Evolutionary conservation across 2,113 vertebrate genomes (phyloP).

Genomic region (Micronycteris hirsuta): DNA sequence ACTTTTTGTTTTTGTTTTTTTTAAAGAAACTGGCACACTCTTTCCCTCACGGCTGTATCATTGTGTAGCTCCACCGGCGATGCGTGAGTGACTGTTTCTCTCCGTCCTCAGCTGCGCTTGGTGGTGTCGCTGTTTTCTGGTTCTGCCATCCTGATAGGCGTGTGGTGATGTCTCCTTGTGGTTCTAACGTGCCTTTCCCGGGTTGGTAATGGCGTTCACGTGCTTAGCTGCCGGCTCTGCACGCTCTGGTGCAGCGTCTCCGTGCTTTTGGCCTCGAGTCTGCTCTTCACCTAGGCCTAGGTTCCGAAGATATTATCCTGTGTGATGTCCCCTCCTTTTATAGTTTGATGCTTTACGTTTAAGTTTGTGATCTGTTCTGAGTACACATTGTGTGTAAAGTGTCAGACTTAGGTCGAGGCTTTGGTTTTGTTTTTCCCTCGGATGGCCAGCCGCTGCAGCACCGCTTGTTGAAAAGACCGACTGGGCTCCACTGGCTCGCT

Average conservation of each 20-base stretch:
- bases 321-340: not conserved
- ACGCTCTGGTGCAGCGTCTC: not conserved
- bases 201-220: not conserved
- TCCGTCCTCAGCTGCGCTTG: too few species aligned
- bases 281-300: not conserved
- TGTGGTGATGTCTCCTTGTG: not conserved
- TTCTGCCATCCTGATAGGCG: not conserved
- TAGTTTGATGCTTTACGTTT: not conserved
- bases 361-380: not conserved
- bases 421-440: not conserved
- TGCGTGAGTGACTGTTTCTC: too few species aligned
- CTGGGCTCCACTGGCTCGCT: not conserved
- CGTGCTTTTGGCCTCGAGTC: not conserved
- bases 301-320: not conserved
- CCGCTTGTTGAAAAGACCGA: not conserved
- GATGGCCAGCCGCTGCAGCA: not conserved
- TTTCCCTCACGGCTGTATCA: too few species aligned
- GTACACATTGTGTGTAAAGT: not conserved
- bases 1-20: too few species aligned
- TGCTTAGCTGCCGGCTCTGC: not conserved
- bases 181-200: not conserved
- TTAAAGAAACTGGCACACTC: too few species aligned
- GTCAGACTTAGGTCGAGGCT: not conserved
- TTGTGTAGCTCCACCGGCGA: too few species aligned
- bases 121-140: too few species aligned